Evolutionary conservation across 2,113 vertebrate genomes (phyloP), one percentile per base, ranked within the genome.

Genomic region (Garra rufa): DNA sequence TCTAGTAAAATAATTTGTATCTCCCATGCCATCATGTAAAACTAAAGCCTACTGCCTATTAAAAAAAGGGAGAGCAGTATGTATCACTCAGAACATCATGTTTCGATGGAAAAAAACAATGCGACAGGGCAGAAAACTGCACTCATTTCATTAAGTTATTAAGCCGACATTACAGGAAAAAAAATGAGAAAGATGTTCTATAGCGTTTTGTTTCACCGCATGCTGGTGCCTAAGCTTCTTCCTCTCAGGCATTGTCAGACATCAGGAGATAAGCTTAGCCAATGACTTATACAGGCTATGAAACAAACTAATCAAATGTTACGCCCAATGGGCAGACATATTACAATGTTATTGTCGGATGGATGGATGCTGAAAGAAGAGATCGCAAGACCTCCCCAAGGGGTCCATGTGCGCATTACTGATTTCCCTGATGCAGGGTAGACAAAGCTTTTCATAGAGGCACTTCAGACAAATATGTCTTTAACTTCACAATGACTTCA

Each of bases 221-320:
- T 44, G 15, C 38, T 30, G 52, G 73, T 19, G 50, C 41, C 26
- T 15, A 63, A 41, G 50, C 30, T n/a, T 70, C 21, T 77, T 21
- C 50, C 14, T 79, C 38, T 79, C 38, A 28, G n/a, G 9, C 38
- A 79, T 61, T 44, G 52, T 78, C 38, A 61, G 15, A 44, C 76
- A 77, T 24, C 30, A 57, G 34, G 75, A 55, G 75, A 76, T 34
- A 61, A 79, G 55, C 55, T 79, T 63, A 61, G 2, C 76, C 55
- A 79, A 63, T 28, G 34, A 79, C 24, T 78, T 43, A 26, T 41
- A 77, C 6, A 59, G 30, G 55, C 76, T 19, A 61, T 19, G 34
- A 61, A 38, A 78, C 76, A 44, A 43, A 61, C 34, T 19, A 44
- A 44, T 78, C 38, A 61, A 78, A 61, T 14, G n/a, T 61, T 59